A percentile compares a stretch with the other conserved stretches of the same genome.
phyloP scores from a whole-genome alignment of 2,113 vertebrate species.

The Saccopteryx bilineata region DNA sequence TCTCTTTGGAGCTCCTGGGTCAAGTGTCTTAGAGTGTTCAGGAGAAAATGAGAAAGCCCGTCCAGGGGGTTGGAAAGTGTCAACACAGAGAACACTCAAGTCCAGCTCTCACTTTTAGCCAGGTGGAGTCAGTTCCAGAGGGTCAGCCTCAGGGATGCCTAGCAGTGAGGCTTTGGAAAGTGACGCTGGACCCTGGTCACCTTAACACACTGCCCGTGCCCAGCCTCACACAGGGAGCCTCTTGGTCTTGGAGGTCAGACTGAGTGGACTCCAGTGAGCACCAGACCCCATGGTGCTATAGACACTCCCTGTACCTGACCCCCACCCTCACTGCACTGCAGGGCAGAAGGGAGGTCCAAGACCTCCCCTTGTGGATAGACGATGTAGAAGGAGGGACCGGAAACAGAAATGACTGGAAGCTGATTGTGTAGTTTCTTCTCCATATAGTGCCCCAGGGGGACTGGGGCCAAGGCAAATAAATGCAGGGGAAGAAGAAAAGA shows the following conservation, averaged over 20 bases:
- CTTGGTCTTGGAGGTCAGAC: neutral
- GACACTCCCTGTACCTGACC: neutral
- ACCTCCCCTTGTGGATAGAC: neutral
- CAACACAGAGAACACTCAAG: neutral
- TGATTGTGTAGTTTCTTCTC: neutral
- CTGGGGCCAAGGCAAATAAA: neutral
- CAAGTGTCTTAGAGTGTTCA: neutral
- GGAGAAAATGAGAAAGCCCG: constrained; percentile 10
- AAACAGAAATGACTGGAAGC: neutral
- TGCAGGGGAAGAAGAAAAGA: neutral
- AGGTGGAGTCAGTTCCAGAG: neutral
- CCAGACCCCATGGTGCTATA: neutral
- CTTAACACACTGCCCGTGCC: neutral
- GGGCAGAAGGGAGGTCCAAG: neutral
- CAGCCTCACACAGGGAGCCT: neutral
- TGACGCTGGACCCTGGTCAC: neutral
- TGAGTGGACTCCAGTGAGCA: neutral
- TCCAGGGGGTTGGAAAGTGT: neutral
- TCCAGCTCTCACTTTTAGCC: neutral
- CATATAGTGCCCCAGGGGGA: neutral
- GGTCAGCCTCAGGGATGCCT: neutral
- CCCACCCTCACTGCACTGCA: no score
- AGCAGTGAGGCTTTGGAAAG: neutral
- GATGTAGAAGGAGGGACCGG: neutral
- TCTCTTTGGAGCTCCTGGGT: neutral